Conservation (phyloP, 1,140 invertebrate genomes). For the Cardiocondyla obscurior region DNA sequence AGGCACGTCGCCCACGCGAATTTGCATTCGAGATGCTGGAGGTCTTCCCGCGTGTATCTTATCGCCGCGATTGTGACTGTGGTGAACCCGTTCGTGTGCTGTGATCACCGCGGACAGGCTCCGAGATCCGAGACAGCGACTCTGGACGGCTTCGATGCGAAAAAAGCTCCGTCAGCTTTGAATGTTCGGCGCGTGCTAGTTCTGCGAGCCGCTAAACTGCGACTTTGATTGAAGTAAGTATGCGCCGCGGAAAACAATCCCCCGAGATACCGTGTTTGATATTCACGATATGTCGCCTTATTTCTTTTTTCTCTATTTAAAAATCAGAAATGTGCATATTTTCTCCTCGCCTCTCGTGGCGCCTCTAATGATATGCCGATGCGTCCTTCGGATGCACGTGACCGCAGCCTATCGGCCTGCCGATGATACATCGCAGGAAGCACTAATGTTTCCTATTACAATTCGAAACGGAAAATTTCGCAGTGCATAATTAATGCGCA, state of each 20-base stretch:
- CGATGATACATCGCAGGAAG: constrained; percentile 8
- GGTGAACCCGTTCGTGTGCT: constrained; percentile 26
- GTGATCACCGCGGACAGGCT: neutral
- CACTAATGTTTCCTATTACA: neutral
- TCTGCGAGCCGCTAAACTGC: constrained; percentile 38
- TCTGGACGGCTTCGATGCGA: constrained; percentile 69
- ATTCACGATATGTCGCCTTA: neutral
- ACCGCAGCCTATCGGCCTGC: neutral
- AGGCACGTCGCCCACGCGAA: neutral
- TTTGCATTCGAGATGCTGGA: constrained; percentile 4
- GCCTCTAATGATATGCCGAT: neutral
- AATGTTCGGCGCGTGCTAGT: constrained; percentile 73
- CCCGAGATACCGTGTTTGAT: neutral
- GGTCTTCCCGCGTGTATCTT: neutral
- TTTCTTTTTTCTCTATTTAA: neutral
- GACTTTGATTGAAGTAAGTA: constrained; percentile 61
- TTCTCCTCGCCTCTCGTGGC: neutral
- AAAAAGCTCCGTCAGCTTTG: constrained; percentile 71
- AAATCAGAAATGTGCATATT: neutral
- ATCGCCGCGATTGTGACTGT: constrained; percentile 14
- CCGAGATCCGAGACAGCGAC: constrained; percentile 19
- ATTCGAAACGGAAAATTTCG: neutral
- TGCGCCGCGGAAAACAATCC: neutral
- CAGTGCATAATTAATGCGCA: neutral
- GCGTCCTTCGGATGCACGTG: constrained; percentile 25